Evolutionary conservation across 2,113 vertebrate genomes (phyloP).

Genomic region (Mobula hypostoma): DNA sequence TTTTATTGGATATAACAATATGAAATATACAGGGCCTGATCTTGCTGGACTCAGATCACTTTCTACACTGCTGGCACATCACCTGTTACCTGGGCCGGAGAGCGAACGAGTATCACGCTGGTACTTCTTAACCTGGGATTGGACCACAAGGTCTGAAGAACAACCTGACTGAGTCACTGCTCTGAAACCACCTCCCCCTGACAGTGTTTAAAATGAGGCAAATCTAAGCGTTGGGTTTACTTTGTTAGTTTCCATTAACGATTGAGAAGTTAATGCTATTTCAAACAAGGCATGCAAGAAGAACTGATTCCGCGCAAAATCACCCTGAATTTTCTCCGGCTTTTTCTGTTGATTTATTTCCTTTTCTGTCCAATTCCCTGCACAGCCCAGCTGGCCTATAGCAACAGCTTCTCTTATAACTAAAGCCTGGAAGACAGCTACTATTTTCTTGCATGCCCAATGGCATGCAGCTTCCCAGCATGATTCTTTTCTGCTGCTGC

Average conservation of each 20-base stretch:
- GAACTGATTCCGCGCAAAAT: not conserved
- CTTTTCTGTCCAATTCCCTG: not conserved
- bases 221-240: not conserved
- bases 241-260: not conserved
- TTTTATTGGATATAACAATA: not conserved
- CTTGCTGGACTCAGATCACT: no score
- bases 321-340: not conserved
- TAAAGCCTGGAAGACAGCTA: not conserved
- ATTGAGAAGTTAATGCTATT: not conserved
- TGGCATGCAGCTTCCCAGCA: not conserved
- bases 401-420: not conserved
- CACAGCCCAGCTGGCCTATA: not conserved
- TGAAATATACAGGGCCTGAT: not conserved
- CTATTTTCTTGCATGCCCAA: not conserved
- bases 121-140: no score
- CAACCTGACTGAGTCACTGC: no score
- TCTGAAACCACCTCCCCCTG: no score
- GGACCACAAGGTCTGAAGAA: no score
- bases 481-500: not conserved
- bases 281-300: not conserved
- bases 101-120: no score
- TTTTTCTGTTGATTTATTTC: not conserved
- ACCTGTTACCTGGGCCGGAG: no score
- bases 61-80: no score
- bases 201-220: no score